Evolutionary conservation across 2,888 invertebrate species (phyloP), one percentile per base, ranked within the genome.

Genomic region (Microctonus brassicae): DNA sequence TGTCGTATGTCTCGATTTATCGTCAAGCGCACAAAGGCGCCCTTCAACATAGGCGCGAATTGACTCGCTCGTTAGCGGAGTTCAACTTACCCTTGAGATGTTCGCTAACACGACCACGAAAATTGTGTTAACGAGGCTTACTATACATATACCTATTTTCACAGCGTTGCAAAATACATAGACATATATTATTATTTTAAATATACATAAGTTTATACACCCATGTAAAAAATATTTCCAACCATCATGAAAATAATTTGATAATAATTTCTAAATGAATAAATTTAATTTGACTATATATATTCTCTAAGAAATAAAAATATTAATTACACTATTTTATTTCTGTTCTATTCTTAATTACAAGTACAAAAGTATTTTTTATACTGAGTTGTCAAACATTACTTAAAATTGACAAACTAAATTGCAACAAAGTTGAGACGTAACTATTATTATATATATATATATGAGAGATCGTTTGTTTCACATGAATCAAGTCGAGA

Each of bases 61-160:
- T 77, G 73, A 72, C 74, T 75, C 64, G 74, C 75, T 77, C 73
- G 74, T 77, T 77, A 77, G 75, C 71, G 42, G 61, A 67, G 69
- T 73, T 75, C 72, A 77, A 73, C 67, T 73, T 73, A 75, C 73
- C 74, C 77, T 73, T 75, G 67, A 75, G 73, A 61, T 70, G 73
- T 68, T 72, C 72, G 63, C 73, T 73, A 73, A 69, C 57, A 39
- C 53, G 58, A 67, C 57, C 70, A 65, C 73, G 57, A 68, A 73
- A 77, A 77, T 77, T 72, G 72, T 77, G 73, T 73, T 77, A 77
- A 77, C 73, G 66, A 74, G 72, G 20, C 34, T 20, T 17, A 61
- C 34, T 52, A 36, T 36, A 36, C 10, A 36, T 36, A 36, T 33
- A 33, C 33, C 33, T 33, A n/a, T n/a, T 39, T 34, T 26, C 29